Evolutionary conservation across 2,888 invertebrate species (phyloP).

Genomic region (Notodonta dromedarius): DNA sequence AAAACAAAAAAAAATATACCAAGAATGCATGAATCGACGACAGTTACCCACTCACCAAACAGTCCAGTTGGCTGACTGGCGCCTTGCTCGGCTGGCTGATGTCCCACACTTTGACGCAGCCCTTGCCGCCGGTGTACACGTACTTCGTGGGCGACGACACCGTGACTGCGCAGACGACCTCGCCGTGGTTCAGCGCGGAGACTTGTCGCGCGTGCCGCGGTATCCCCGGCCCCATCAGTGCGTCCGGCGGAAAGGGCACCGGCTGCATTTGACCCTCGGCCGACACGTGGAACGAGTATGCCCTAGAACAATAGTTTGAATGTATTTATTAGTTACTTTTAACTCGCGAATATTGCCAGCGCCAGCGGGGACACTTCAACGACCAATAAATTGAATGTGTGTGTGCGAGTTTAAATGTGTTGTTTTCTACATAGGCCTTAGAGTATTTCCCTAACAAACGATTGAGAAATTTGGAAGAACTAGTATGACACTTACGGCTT

Average conservation of each 20-base stretch:
- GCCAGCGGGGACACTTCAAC: too few species aligned
- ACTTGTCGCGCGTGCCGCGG: constrained; percentile 96
- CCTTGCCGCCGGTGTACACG: constrained; percentile 98
- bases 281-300: constrained; percentile 97
- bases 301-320: constrained; percentile 80
- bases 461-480: not conserved
- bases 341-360: too few species aligned
- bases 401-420: too few species aligned
- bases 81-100: constrained; percentile 95
- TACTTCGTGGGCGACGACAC: constrained; percentile 96
- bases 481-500: constrained; percentile 89
- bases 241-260: constrained; percentile 97
- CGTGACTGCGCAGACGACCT: constrained; percentile 98
- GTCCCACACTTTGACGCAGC: constrained; percentile 99
- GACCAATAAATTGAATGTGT: too few species aligned
- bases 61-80: constrained; percentile 96
- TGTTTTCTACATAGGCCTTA: not conserved
- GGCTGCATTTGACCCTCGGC: constrained; percentile 95
- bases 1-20: not conserved
- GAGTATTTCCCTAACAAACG: not conserved
- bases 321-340: not conserved
- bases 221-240: constrained; percentile 96
- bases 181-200: constrained; percentile 96
- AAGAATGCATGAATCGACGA: constrained; percentile 52
- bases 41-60: constrained; percentile 89